Conservation (phyloP, 2,888 invertebrate genomes). For the Himalopsyche japonica region DNA sequence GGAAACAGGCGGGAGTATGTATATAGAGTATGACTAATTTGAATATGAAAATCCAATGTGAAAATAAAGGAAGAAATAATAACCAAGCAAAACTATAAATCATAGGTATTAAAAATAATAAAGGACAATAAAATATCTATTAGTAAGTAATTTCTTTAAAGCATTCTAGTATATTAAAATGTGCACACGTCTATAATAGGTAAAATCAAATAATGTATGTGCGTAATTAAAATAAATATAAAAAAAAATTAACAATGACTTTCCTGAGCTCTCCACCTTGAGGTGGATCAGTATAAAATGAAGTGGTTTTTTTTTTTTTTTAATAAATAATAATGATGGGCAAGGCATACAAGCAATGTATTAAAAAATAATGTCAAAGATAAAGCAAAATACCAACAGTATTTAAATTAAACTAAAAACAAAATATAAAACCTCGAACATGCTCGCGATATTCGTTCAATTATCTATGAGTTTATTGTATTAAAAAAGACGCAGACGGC, state of each 20-base stretch:
- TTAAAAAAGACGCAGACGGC: not conserved
- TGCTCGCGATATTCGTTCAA: not conserved
- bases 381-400: slow-evolving; percentile 2
- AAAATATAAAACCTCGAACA: not conserved
- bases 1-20: slow-evolving; percentile 13
- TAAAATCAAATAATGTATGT: not conserved
- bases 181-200: not conserved
- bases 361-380: not conserved
- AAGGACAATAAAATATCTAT: not conserved
- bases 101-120: not conserved
- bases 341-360: slow-evolving; percentile 25
- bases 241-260: slow-evolving; percentile 19
- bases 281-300: slow-evolving; percentile 25
- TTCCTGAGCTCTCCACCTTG: slow-evolving; percentile 41
- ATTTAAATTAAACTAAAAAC: not conserved
- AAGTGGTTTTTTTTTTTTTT: not conserved
- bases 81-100: slow-evolving; percentile 7
- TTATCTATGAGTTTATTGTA: not conserved
- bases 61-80: slow-evolving; percentile 5
- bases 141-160: not conserved
- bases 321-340: slow-evolving; percentile 23
- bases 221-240: slow-evolving; percentile 17
- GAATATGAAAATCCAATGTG: not conserved
- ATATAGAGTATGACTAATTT: not conserved
- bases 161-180: not conserved